Conservation (phyloP, 2,888 invertebrate species). For the Formica aserva region DNA sequence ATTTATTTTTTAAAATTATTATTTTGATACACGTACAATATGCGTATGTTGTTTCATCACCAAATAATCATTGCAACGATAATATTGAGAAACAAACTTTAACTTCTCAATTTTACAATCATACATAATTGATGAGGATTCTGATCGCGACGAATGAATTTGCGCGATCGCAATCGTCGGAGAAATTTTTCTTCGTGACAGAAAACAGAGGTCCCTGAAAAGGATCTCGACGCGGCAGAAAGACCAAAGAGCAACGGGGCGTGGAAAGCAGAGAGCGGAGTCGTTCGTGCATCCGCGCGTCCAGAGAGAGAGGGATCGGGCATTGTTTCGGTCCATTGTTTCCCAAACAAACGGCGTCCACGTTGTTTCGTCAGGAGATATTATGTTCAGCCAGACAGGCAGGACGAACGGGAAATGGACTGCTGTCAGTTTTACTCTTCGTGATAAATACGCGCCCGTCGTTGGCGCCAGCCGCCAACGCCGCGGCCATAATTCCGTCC, state of each 20-base stretch:
- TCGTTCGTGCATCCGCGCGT: constrained; percentile 69
- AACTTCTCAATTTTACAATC: not conserved
- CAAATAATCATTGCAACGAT: not conserved
- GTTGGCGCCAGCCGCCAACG: constrained; percentile 43
- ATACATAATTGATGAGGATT: not conserved
- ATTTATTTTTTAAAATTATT: not conserved
- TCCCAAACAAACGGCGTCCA: constrained; percentile 85
- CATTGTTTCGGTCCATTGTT: constrained; percentile 85
- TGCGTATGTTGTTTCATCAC: not conserved
- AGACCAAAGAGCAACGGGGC: constrained; percentile 66
- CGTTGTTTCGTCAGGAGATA: constrained; percentile 85
- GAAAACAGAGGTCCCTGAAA: constrained; percentile 33
- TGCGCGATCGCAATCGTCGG: not conserved
- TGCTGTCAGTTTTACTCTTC: constrained; percentile 85
- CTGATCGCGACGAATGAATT: not conserved
- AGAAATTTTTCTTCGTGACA: constrained; percentile 26
- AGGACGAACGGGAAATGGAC: constrained; percentile 85
- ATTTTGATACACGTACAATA: not conserved
- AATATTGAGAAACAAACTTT: not conserved
- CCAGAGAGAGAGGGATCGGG: constrained; percentile 75
- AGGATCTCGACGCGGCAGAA: constrained; percentile 62
- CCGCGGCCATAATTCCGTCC: constrained; percentile 61
- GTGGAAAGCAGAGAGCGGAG: constrained; percentile 64
- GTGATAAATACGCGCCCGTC: constrained; percentile 82
- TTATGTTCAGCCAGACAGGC: constrained; percentile 82